A percentile compares a stretch with the other conserved stretches of the same genome.
Conservation (phyloP, 2,113 vertebrate species). For the Phalacrocorax brasilianus region DNA sequence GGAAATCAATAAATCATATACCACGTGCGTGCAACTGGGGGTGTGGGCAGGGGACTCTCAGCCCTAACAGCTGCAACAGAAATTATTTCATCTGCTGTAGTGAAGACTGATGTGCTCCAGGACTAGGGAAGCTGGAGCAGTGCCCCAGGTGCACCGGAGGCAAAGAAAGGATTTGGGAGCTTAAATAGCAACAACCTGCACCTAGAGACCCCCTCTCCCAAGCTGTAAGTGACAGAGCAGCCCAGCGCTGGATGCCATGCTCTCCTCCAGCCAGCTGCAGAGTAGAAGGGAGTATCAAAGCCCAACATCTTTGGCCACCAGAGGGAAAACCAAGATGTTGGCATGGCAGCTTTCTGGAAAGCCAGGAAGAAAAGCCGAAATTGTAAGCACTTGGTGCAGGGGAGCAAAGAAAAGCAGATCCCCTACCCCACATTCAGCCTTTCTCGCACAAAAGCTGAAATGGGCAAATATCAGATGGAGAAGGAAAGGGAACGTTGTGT, state of each 20-base stretch:
- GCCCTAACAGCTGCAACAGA: not conserved
- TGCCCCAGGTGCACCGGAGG: not conserved
- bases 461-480: not conserved
- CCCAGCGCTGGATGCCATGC: not conserved
- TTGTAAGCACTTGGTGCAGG: accelerated
- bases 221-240: not conserved
- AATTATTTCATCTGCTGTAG: not conserved
- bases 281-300: not conserved
- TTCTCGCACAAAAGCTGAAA: not conserved
- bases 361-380: not conserved
- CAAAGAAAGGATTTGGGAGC: not conserved
- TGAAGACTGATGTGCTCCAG: not conserved
- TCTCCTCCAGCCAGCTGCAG: not conserved
- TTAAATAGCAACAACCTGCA: not conserved
- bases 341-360: not conserved
- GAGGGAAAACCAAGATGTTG: not conserved
- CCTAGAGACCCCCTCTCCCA: not conserved
- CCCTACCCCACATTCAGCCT: not conserved
- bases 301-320: not conserved
- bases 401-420: not conserved
- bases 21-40: not conserved
- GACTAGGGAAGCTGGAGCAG: not conserved
- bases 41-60: not conserved
- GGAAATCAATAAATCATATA: not conserved
- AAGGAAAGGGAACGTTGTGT: not conserved